Base-by-base conservation (phyloP, 2,113 vertebrate species). In the Epinephelus cyanopodus region DNA sequence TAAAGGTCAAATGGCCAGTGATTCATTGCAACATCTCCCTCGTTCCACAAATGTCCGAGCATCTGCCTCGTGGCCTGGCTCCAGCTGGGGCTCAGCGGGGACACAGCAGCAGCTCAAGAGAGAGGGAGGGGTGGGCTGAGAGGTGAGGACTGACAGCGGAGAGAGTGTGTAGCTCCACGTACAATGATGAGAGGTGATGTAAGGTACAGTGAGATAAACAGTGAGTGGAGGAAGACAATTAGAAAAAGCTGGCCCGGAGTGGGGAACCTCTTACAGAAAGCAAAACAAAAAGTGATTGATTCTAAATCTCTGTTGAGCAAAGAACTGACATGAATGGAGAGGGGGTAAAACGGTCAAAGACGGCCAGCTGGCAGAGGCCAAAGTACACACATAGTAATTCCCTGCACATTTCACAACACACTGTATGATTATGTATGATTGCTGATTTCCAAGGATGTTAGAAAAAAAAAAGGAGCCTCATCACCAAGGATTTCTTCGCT, bases 11-110 rank as follows among this genome's bases (percentile, higher is more conserved):
- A 53, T 87, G 37, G 67, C 53, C 42, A 0, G 19, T 72, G 57
- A 79, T 70, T 83, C 71, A 50, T 89, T 89, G 68, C 77, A 73
- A 83, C 62, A 89, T 88, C 72, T 79, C 57, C 21, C 25, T 67
- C 39, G 67, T 63, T 52, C 27, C 17, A 18, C 45, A 50, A 52
- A 54, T 5, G 18, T 52, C 10, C 67, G 29, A 65, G 57, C 79
- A 79, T 87, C 84, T 77, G 85, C 60, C 54, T 78, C 54, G 13
- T 72, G 83, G 77, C 79, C 19, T 21, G 19, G 56, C 25, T 88
- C 87, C 84, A 90, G 79, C 5, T 2, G 78, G 57, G 79, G 74
- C 47, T 80, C 66, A 8, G 25, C 18, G 61, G 68, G 68, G 53
- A 64, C 33, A 10, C 39, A 42, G 25, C 17, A 53, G 76, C 42